These are phyloP conservation scores for Cyprinus carpio DNA, from an alignment of 2,113 vertebrate species.

Conservation along the genomic window DNA sequence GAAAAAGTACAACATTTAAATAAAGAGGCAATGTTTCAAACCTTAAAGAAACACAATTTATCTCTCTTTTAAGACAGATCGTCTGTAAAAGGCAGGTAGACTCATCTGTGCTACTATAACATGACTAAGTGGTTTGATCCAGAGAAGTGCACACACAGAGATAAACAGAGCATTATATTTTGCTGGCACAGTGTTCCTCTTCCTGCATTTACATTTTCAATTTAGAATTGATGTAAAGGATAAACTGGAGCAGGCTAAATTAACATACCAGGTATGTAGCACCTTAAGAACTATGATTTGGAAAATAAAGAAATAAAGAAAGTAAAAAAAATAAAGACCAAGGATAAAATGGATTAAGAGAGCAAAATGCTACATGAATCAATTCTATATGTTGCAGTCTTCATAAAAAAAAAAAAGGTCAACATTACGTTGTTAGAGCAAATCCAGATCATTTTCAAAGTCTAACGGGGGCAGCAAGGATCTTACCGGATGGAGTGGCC, in stretches of 20 bases:
- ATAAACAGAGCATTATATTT: constrained; percentile 62
- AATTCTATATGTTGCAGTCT: neutral
- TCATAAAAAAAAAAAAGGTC: neutral
- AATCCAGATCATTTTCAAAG: neutral
- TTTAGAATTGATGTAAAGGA: neutral
- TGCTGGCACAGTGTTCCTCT: constrained; percentile 32
- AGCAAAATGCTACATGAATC: neutral
- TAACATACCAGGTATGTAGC: neutral
- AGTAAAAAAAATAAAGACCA: neutral
- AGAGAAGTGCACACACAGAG: constrained; percentile 62
- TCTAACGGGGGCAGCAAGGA: neutral
- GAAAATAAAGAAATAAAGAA: neutral
- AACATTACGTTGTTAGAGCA: neutral
- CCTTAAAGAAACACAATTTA: neutral
- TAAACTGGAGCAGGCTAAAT: neutral
- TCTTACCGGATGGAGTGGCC: constrained; percentile 85
- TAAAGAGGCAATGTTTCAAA: neutral
- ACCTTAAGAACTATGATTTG: neutral
- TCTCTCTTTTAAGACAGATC: neutral
- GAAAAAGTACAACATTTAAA: neutral
- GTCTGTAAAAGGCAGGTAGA: neutral
- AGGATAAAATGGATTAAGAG: neutral
- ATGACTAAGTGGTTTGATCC: constrained; percentile 60
- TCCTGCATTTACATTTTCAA: neutral
- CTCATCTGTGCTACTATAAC: neutral